Conservation (phyloP, 2,113 vertebrate genomes). For the Diadophis punctatus region DNA sequence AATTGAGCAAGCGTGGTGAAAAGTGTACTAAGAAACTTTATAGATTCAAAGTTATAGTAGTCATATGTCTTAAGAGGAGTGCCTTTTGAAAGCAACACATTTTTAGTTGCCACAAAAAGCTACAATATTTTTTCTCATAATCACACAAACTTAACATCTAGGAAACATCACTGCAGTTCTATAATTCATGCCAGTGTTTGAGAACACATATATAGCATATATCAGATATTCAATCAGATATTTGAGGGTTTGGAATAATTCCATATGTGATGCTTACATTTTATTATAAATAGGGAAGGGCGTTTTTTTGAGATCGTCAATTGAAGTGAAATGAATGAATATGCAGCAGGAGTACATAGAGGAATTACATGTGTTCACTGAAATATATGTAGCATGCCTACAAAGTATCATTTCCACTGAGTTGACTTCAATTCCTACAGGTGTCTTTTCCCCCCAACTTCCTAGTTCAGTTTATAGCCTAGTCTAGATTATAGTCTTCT, state of each 20-base stretch:
- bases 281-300: background rate
- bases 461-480: background rate
- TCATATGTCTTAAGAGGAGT: background rate
- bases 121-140: background rate
- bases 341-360: background rate
- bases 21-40: constrained; percentile 16
- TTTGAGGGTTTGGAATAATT: background rate
- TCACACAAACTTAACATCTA: background rate
- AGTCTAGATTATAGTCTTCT: background rate
- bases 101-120: background rate
- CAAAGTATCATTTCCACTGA: background rate
- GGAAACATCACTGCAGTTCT: background rate
- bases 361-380: background rate
- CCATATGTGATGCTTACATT: background rate
- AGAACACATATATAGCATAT: background rate
- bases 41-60: background rate
- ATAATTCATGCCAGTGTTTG: background rate
- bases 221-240: background rate
- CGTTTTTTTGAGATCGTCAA: background rate
- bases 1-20: constrained; percentile 13
- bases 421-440: background rate
- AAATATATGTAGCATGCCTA: background rate
- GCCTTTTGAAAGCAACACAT: background rate
- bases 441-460: background rate
- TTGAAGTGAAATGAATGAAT: background rate